Percentiles rank a stretch among this genome's conserved stretches.
Conservation (phyloP, 2,113 vertebrate species). For the Girardinichthys multiradiatus region DNA sequence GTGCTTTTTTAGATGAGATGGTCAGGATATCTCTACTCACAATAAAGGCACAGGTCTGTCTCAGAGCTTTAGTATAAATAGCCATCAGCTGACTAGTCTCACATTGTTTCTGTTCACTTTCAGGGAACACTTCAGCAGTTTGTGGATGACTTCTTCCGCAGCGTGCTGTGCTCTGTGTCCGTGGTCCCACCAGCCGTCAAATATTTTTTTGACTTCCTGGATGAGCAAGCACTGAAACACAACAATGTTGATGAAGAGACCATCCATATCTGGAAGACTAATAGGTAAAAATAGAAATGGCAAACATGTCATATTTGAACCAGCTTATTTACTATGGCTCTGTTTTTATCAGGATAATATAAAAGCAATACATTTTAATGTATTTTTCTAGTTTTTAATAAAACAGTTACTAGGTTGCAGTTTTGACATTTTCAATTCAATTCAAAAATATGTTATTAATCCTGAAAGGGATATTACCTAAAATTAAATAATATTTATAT, state of each 20-base stretch:
- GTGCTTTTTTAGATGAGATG: neutral
- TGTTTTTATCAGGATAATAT: neutral
- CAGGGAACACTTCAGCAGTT: conserved; percentile 98
- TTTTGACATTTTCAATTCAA: neutral
- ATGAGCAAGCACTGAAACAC: conserved; percentile 95
- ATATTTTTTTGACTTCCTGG: conserved; percentile 98
- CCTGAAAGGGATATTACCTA: no score
- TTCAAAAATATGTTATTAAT: no score
- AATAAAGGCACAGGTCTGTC: conserved; percentile 4
- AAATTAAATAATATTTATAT: no score
- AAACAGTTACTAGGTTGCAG: neutral
- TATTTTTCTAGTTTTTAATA: neutral
- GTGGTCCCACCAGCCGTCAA: conserved; percentile 95
- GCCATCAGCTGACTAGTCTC: conserved; percentile 39
- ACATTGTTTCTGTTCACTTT: conserved; percentile 48
- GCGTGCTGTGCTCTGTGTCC: conserved; percentile 89
- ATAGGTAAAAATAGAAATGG: conserved; percentile 81
- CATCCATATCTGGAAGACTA: conserved; percentile 99
- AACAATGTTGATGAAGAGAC: conserved; percentile 96
- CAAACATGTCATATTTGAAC: neutral
- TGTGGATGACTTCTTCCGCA: conserved; percentile 97
- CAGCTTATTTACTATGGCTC: neutral
- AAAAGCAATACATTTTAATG: neutral
- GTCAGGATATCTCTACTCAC: neutral
- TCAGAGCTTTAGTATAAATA: conserved; percentile 23